Base-by-base conservation (phyloP, 2,113 vertebrate genomes). In the Microcebus jonahi region DNA sequence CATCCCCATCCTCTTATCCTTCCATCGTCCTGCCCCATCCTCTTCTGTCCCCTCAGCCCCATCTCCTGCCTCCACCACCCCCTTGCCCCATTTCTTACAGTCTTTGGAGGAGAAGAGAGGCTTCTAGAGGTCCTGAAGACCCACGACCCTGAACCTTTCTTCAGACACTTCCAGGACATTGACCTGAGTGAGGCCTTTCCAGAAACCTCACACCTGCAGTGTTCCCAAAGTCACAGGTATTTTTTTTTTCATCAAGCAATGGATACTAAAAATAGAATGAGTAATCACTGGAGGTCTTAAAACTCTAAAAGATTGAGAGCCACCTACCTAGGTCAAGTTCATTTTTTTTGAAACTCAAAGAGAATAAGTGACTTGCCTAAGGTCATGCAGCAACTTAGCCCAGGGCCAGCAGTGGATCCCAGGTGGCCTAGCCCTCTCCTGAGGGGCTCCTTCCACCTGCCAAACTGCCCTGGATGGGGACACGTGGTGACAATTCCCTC, bases 1-100 rank as follows among this genome's bases (percentile, higher is more conserved):
- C 11, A 36, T 18, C 27, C n/a, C 68, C 68, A 36, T 11, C 1
- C n/a, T 71, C 68, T 70, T 11, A 25, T 2, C n/a, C 57, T 36
- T 6, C 7, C 42, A 4, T 39, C 9, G 4, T n/a, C n/a, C 9
- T 39, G 9, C 42, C 29, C 14, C 61, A 53, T 8, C 25, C 50
- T 36, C 4, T 18, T 45, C 36, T 12, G n/a, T 27, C 29, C 23
- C 75, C 2, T 10, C 8, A 29, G n/a, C 67, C 20, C 67, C 34
- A 0, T 36, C 67, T 70, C n/a, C n/a, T 1, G 0, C n/a, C 18
- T 8, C 68, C 36, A 8, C 17, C 10, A 27, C 17, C 34, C 12
- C 50, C 48, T 77, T 59, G 36, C 71, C 42, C 27, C 15, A 39
- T 68, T 71, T 42, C 42, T 71, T 53, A 39, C 2, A 13, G 42